Percentiles rank a stretch among this genome's conserved stretches.
Conservation (phyloP, 2,888 invertebrate genomes). For the Athalia circularis region DNA sequence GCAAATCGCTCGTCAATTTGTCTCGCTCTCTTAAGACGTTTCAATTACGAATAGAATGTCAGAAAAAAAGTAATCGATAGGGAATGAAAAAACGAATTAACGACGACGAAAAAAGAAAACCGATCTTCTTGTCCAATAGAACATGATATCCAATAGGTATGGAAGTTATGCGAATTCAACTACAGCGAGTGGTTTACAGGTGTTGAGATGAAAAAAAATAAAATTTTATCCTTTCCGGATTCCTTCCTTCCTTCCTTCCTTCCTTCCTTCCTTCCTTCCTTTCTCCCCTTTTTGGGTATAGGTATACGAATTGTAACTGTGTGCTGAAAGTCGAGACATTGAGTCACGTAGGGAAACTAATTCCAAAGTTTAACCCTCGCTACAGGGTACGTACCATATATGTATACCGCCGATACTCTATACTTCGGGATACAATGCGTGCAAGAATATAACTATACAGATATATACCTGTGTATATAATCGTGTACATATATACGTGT, state of each 20-base stretch:
- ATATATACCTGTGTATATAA: no score
- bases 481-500: no score
- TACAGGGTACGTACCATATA: neutral
- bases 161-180: neutral
- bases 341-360: slow-evolving; percentile 38
- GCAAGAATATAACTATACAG: neutral
- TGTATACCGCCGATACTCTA: neutral
- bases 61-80: no score
- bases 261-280: neutral
- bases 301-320: neutral
- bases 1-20: no score
- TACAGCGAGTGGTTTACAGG: no score
- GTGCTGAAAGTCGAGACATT: slow-evolving; percentile 16
- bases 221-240: neutral
- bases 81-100: neutral
- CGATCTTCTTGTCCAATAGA: neutral
- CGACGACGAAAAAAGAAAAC: neutral
- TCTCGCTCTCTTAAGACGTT: no score
- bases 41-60: no score
- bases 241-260: neutral
- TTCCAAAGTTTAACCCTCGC: slow-evolving; percentile 38
- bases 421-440: slow-evolving; percentile 35
- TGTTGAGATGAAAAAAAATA: neutral
- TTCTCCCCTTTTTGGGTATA: no score
- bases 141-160: neutral